A percentile compares a stretch with the other conserved stretches of the same genome.
These are phyloP conservation scores for Scleropages formosus DNA, from an alignment of 2,797 vertebrate genomes.

Conservation along the genomic window DNA sequence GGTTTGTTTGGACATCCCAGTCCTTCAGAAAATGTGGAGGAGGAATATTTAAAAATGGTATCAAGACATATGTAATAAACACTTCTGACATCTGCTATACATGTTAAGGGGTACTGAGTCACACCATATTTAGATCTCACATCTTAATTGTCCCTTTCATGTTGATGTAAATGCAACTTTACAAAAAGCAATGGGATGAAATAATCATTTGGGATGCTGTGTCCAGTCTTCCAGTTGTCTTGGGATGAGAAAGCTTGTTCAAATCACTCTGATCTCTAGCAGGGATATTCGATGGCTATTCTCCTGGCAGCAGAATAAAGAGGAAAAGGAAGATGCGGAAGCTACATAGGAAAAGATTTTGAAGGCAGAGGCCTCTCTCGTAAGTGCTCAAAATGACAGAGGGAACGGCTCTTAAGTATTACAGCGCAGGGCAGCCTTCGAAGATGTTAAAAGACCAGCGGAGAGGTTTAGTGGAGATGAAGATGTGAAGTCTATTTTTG, in stretches of 20 bases:
- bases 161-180: slow-evolving; percentile 41
- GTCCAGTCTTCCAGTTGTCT: slow-evolving; percentile 34
- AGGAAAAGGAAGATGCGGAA: slow-evolving; percentile 26
- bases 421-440: slow-evolving; percentile 38
- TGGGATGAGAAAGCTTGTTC: neutral
- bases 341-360: slow-evolving; percentile 28
- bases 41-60: slow-evolving; percentile 51
- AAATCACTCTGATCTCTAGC: slow-evolving; percentile 7
- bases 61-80: slow-evolving; percentile 49
- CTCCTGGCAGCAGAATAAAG: slow-evolving; percentile 35
- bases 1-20: slow-evolving; percentile 63
- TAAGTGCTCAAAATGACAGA: slow-evolving; percentile 49
- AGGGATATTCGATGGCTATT: slow-evolving; percentile 26
- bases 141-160: slow-evolving; percentile 42
- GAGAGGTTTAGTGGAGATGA: slow-evolving; percentile 25
- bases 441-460: slow-evolving; percentile 39
- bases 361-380: slow-evolving; percentile 41
- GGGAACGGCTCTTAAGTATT: slow-evolving; percentile 53
- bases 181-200: slow-evolving; percentile 29
- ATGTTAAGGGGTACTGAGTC: slow-evolving; percentile 56
- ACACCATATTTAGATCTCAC: slow-evolving; percentile 49
- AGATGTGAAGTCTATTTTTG: neutral
- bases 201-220: slow-evolving; percentile 33
- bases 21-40: slow-evolving; percentile 55
- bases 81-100: slow-evolving; percentile 59